These are phyloP conservation scores for Tipula confusa DNA, from an alignment of 2,888 invertebrate genomes.

Conservation along the genomic window DNA sequence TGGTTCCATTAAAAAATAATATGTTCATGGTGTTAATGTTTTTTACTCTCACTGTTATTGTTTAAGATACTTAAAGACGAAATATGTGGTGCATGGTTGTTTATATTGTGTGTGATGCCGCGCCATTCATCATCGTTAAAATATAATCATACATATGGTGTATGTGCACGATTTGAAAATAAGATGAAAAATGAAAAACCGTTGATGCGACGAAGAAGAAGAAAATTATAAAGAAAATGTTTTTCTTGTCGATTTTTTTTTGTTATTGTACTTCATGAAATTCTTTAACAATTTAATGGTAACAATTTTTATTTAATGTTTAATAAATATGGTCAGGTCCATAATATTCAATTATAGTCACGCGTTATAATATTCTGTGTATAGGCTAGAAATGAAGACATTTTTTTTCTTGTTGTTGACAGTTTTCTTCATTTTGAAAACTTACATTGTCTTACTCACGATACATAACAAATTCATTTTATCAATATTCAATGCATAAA, in stretches of 20 bases:
- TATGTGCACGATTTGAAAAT: background rate
- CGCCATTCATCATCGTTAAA: slow-evolving; percentile 15
- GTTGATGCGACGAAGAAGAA: background rate
- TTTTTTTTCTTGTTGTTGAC: too few relatives aligned
- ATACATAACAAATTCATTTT: background rate
- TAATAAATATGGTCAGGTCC: background rate
- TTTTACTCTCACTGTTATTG: background rate
- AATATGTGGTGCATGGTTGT: background rate
- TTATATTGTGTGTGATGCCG: background rate
- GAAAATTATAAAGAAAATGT: background rate
- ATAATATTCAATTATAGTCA: background rate
- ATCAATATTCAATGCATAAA: slow-evolving; percentile 25
- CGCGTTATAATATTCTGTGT: too few relatives aligned
- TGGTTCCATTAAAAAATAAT: background rate
- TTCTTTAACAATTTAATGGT: background rate
- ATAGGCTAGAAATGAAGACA: too few relatives aligned
- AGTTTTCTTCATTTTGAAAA: too few relatives aligned
- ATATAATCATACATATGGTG: background rate
- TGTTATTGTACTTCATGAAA: background rate
- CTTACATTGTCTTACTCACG: background rate
- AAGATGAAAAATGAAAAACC: background rate
- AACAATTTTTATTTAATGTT: background rate
- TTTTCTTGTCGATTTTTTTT: background rate
- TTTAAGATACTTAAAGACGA: background rate
- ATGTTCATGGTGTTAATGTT: background rate